phyloP scores from a whole-genome alignment of 1,140 invertebrate genomes.

The Metopolophium dirhodum region DNA sequence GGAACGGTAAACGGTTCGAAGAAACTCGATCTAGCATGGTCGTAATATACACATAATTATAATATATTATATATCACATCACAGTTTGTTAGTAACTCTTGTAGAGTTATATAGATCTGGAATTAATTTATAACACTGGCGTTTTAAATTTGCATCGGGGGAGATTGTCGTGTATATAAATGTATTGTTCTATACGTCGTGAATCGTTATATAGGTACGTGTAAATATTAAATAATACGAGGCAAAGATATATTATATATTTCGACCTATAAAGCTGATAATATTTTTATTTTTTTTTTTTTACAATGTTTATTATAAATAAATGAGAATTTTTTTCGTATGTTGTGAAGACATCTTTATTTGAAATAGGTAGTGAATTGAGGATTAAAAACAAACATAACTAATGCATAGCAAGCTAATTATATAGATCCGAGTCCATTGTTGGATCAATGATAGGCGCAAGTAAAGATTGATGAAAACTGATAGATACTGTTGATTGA shows the following conservation, averaged over 20 bases:
- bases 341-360: background rate
- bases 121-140: background rate
- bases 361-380: background rate
- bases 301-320: background rate
- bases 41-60: no score
- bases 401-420: background rate
- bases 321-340: background rate
- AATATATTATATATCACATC: background rate
- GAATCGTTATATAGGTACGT: no score
- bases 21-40: no score
- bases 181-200: background rate
- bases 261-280: background rate
- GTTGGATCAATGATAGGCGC: background rate
- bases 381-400: background rate
- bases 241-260: background rate
- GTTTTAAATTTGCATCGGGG: background rate
- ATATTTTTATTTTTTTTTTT: no score
- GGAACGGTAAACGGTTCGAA: no score
- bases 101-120: background rate
- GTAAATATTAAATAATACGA: no score
- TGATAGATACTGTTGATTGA: constrained; percentile 28
- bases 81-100: background rate
- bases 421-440: background rate
- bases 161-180: background rate
- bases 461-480: constrained; percentile 25